Evolutionary conservation across 1,140 invertebrate species (phyloP).

Genomic region (Vollenhovia emeryi): DNA sequence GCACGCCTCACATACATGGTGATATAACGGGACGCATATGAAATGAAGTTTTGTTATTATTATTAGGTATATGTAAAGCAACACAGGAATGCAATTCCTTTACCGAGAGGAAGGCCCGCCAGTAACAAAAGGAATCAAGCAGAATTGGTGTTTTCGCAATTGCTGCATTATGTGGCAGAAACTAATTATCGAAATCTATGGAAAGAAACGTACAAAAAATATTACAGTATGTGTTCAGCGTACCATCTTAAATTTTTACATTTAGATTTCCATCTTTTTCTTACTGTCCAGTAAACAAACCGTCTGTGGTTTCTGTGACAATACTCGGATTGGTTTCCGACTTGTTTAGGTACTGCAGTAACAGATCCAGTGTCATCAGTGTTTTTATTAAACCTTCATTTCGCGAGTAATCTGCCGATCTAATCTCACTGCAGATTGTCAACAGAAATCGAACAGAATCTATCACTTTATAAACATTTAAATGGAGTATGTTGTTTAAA

Average conservation of each 20-base stretch:
- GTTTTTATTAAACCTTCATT: too few species aligned
- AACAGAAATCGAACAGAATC: too few species aligned
- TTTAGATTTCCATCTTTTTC: background rate
- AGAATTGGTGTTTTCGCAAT: constrained; percentile 90
- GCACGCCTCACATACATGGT: constrained; percentile 10
- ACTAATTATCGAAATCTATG: constrained; percentile 93
- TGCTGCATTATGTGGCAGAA: constrained; percentile 92
- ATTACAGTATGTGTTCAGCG: constrained; percentile 86
- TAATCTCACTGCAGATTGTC: too few species aligned
- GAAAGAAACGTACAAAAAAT: constrained; percentile 93
- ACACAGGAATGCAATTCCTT: constrained; percentile 89
- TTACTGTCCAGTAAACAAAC: too few species aligned
- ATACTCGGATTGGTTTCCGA: too few species aligned
- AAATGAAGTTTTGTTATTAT: constrained; percentile 50
- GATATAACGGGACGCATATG: constrained; percentile 29
- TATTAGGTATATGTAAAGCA: constrained; percentile 88
- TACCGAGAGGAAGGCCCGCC: constrained; percentile 88
- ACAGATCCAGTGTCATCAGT: too few species aligned
- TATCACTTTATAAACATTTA: too few species aligned
- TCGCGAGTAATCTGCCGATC: too few species aligned
- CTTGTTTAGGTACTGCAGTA: too few species aligned
- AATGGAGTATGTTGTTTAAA: too few species aligned
- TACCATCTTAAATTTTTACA: constrained; percentile 5
- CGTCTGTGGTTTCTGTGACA: too few species aligned
- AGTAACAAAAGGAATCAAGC: constrained; percentile 85